These are phyloP conservation scores for Epinotia demarniana DNA, from an alignment of 2,888 invertebrate genomes.

Conservation along the genomic window DNA sequence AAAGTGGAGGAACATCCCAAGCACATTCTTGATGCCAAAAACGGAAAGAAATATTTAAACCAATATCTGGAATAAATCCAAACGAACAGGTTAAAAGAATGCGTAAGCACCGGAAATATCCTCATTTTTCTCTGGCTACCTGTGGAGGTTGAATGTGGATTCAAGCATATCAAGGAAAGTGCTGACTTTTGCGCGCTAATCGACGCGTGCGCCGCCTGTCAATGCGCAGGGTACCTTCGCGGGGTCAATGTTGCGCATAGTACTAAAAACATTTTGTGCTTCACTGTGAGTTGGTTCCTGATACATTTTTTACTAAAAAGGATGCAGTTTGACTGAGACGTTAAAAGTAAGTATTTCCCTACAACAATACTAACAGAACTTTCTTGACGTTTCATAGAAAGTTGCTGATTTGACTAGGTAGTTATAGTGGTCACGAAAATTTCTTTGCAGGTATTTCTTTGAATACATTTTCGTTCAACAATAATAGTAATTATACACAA, in stretches of 20 bases:
- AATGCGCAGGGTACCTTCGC: slow-evolving; percentile 8
- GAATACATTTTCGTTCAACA: no score
- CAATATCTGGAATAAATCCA: slow-evolving; percentile 2
- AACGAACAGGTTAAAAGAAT: slow-evolving; percentile 7
- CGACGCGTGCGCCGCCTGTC: slow-evolving; percentile 29
- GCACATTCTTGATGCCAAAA: neutral
- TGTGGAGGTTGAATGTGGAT: neutral
- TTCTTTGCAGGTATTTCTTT: no score
- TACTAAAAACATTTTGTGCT: neutral
- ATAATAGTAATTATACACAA: neutral
- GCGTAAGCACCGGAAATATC: slow-evolving; percentile 7
- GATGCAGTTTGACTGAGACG: no score
- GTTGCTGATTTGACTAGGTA: no score
- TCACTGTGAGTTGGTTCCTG: no score
- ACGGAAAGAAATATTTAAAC: neutral
- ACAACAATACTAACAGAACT: no score
- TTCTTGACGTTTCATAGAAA: no score
- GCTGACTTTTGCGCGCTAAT: neutral
- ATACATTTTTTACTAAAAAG: no score
- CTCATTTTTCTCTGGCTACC: neutral
- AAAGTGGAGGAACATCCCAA: no score
- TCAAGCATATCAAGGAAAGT: slow-evolving; percentile 18
- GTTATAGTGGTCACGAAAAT: no score
- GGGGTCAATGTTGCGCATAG: neutral
- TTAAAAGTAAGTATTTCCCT: no score